Evolutionary conservation across 2,113 vertebrate species (phyloP).

Genomic region (Girardinichthys multiradiatus): DNA sequence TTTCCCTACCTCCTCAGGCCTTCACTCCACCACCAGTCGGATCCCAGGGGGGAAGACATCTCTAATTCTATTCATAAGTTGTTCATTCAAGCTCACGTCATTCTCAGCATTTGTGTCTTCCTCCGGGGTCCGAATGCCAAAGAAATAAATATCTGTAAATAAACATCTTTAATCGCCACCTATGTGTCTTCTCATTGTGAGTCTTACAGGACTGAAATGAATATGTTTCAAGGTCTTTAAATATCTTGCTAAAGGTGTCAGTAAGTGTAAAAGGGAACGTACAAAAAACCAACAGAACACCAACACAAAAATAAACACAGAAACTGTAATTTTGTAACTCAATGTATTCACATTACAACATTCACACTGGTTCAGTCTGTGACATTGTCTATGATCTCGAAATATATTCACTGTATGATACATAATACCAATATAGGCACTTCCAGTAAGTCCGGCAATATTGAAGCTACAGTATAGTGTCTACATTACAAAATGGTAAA

Average conservation of each 20-base stretch:
- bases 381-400: conserved; percentile 90
- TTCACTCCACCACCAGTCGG: too few species aligned
- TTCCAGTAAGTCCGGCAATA: conserved; percentile 97
- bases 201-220: too few species aligned
- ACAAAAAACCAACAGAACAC: conserved; percentile 48
- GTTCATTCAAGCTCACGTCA: too few species aligned
- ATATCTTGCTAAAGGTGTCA: neutral
- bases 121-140: too few species aligned
- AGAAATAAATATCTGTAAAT: too few species aligned
- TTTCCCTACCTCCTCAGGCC: too few species aligned
- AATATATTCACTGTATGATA: conserved; percentile 92
- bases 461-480: conserved; percentile 93
- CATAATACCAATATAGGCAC: conserved; percentile 98
- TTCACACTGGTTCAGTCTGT: conserved; percentile 89
- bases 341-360: conserved; percentile 95
- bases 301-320: conserved; percentile 83
- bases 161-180: too few species aligned
- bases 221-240: too few species aligned
- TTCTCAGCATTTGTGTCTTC: too few species aligned
- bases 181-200: too few species aligned
- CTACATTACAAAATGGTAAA: conserved; percentile 98
- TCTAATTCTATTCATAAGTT: too few species aligned
- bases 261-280: neutral
- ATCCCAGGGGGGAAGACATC: too few species aligned
- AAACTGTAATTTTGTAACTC: conserved; percentile 91